phyloP scores from a whole-genome alignment of 2,113 vertebrate genomes.

The Myodes glareolus region DNA sequence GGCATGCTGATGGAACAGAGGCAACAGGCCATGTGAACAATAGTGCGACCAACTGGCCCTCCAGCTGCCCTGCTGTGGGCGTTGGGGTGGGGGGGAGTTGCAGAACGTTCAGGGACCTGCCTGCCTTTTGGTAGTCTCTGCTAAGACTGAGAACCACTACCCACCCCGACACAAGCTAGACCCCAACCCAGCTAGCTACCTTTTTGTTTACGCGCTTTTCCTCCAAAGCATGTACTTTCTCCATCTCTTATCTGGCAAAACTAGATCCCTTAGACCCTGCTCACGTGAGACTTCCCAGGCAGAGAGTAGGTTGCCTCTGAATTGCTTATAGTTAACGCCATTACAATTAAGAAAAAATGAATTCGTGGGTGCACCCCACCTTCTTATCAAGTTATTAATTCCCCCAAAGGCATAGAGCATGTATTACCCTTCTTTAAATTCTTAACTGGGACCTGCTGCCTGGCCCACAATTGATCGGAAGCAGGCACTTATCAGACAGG shows the following conservation, averaged over 20 bases:
- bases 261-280: neutral
- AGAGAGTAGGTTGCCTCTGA: neutral
- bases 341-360: neutral
- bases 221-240: neutral
- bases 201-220: neutral
- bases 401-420: neutral
- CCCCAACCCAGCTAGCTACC: neutral
- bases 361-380: neutral
- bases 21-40: conserved; percentile 24
- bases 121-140: neutral
- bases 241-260: neutral
- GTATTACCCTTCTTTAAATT: neutral
- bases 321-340: neutral
- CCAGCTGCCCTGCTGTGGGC: neutral
- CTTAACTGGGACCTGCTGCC: neutral
- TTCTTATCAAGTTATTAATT: neutral
- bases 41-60: conserved; percentile 24
- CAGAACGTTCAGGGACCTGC: neutral
- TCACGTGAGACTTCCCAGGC: neutral
- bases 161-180: neutral
- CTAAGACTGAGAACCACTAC: neutral
- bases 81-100: neutral
- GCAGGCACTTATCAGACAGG: neutral
- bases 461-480: neutral
- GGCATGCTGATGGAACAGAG: neutral